Percentiles rank a stretch among this genome's conserved stretches.
phyloP scores from a whole-genome alignment of 1,140 invertebrate species.

The Agrypnia vestita region DNA sequence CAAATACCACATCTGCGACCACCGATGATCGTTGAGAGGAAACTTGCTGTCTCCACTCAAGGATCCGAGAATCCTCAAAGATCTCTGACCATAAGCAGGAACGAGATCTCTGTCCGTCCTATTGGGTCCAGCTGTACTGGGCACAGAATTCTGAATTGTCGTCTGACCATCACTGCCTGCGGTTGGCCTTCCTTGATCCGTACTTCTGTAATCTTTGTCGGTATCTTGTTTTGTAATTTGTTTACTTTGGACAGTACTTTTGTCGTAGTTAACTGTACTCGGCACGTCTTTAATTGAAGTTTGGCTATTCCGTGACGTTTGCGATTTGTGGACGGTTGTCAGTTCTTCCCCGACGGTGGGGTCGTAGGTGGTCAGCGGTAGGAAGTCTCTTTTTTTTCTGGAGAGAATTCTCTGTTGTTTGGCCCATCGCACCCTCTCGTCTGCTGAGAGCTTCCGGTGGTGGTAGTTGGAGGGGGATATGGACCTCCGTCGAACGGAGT shows the following conservation, averaged over 20 bases:
- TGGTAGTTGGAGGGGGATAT: conserved; percentile 78
- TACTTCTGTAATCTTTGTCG: neutral
- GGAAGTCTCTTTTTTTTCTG: conserved; percentile 81
- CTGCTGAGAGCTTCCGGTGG: conserved; percentile 78
- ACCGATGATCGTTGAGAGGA: conserved; percentile 85
- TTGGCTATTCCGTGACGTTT: neutral
- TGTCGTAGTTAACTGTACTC: neutral
- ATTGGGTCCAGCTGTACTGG: conserved; percentile 30
- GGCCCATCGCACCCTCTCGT: conserved; percentile 82
- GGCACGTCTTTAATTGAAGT: neutral
- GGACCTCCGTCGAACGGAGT: conserved; percentile 82
- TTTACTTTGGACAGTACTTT: neutral
- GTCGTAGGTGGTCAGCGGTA: conserved; percentile 62
- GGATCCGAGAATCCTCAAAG: neutral
- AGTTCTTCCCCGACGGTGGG: conserved; percentile 60
- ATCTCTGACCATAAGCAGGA: neutral
- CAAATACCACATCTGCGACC: conserved; percentile 94
- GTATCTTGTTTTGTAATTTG: neutral
- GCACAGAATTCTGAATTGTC: conserved; percentile 2
- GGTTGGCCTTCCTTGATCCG: conserved; percentile 3
- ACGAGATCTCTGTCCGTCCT: conserved; percentile 53
- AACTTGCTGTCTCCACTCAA: conserved; percentile 63
- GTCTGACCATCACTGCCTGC: neutral
- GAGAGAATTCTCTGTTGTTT: conserved; percentile 81
- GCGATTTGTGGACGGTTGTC: conserved; percentile 38